phyloP scores from a whole-genome alignment of 2,113 vertebrate species.

The Dasyprocta punctata region DNA sequence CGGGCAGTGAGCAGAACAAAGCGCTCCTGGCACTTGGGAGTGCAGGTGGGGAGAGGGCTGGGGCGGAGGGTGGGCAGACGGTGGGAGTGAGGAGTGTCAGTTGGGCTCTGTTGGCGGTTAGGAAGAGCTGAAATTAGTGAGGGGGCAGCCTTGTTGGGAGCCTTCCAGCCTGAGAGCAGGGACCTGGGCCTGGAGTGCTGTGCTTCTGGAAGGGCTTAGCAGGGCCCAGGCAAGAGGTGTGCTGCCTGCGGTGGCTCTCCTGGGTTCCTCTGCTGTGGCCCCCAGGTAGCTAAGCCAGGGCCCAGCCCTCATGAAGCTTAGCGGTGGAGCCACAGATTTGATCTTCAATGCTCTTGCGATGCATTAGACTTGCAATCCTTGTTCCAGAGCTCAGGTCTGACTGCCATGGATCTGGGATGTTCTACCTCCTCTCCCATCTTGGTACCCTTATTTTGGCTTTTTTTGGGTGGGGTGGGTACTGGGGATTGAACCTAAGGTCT shows the following conservation, averaged over 20 bases:
- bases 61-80: background rate
- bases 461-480: background rate
- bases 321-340: background rate
- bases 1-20: background rate
- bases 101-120: background rate
- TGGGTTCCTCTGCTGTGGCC: background rate
- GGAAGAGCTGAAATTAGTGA: background rate
- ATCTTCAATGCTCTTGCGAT: background rate
- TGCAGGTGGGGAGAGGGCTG: too few relatives aligned
- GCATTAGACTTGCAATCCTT: too few relatives aligned
- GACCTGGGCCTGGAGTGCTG: background rate
- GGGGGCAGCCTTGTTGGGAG: background rate
- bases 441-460: background rate
- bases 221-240: background rate
- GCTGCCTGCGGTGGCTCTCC: background rate
- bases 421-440: background rate
- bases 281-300: background rate
- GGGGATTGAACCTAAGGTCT: background rate
- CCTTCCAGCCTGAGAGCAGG: fast-evolving
- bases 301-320: fast-evolving
- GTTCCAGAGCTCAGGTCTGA: background rate
- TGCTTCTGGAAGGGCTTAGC: background rate
- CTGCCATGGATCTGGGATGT: background rate
- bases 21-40: background rate
- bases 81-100: background rate